Evolutionary conservation across 2,888 invertebrate species (phyloP).

Genomic region (Listrodromus nycthemerus): DNA sequence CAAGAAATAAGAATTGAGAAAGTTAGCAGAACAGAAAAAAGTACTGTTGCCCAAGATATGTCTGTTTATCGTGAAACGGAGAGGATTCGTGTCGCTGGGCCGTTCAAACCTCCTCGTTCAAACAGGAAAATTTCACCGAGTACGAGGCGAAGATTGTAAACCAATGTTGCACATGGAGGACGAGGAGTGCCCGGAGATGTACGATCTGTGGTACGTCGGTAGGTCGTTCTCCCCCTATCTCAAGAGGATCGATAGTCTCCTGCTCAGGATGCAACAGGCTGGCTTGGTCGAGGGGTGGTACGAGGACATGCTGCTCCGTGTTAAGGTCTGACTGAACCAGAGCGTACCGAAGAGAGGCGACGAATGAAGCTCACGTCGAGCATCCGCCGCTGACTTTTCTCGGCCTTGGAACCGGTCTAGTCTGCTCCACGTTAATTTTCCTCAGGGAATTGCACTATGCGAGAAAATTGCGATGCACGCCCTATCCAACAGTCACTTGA

Average conservation of each 20-base stretch:
- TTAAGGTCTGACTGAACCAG: constrained; percentile 32
- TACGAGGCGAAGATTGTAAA: constrained; percentile 68
- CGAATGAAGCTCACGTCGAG: constrained; percentile 68
- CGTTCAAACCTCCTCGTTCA: constrained; percentile 65
- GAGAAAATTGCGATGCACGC: constrained; percentile 35
- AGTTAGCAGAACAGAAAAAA: neutral
- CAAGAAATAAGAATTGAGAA: neutral
- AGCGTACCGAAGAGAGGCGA: constrained; percentile 41
- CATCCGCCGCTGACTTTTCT: constrained; percentile 73
- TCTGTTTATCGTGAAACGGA: neutral
- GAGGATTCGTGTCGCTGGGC: constrained; percentile 60
- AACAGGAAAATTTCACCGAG: constrained; percentile 60
- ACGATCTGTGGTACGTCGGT: constrained; percentile 70
- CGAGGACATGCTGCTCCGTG: constrained; percentile 52
- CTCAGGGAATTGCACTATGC: constrained; percentile 65
- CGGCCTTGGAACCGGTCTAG: constrained; percentile 67
- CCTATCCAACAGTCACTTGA: constrained; percentile 3
- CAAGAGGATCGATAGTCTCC: constrained; percentile 69
- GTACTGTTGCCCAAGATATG: neutral
- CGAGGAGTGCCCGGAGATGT: constrained; percentile 71
- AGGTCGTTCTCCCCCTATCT: constrained; percentile 69
- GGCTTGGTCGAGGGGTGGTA: constrained; percentile 74
- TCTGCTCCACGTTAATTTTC: constrained; percentile 64
- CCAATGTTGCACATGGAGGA: constrained; percentile 71
- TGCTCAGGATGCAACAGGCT: constrained; percentile 70